Evolutionary conservation across 2,113 vertebrate species (phyloP).

Genomic region (Murina feae): DNA sequence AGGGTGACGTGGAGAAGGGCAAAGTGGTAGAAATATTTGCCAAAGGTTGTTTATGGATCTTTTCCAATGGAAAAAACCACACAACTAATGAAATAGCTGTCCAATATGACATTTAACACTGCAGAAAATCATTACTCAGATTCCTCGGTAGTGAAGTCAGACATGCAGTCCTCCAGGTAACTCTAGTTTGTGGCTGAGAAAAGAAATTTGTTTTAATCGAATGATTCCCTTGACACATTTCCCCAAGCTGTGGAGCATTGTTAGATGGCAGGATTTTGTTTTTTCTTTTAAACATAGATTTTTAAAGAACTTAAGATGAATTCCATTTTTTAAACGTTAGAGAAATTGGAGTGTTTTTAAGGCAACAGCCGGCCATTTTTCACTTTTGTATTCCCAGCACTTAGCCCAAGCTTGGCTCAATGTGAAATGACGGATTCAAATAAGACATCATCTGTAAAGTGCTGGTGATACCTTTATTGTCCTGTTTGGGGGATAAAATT

Average conservation of each 20-base stretch:
- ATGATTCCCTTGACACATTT: not conserved
- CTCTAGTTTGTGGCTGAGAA: not conserved
- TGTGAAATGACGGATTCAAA: not conserved
- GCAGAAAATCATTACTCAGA: not conserved
- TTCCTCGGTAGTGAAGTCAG: not conserved
- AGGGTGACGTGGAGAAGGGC: not conserved
- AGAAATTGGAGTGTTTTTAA: not conserved
- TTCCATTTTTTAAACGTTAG: not conserved
- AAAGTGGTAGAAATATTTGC: not conserved
- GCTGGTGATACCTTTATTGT: not conserved
- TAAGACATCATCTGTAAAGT: not conserved
- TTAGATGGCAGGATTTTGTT: not conserved
- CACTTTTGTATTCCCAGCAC: not conserved
- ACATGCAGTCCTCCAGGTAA: not conserved
- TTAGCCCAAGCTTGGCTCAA: not conserved
- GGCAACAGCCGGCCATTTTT: not conserved
- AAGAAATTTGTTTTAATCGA: not conserved
- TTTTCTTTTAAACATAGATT: not conserved
- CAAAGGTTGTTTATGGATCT: not conserved
- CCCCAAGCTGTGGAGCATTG: not conserved
- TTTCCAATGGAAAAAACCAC: not conserved
- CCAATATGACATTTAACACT: not conserved
- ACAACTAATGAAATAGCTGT: not conserved
- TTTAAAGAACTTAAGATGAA: constrained; percentile 51
- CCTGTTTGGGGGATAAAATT: not conserved